A percentile compares a stretch with the other conserved stretches of the same genome.
Conservation (phyloP, 2,113 vertebrate genomes). For the Oreochromis tanganicae region DNA sequence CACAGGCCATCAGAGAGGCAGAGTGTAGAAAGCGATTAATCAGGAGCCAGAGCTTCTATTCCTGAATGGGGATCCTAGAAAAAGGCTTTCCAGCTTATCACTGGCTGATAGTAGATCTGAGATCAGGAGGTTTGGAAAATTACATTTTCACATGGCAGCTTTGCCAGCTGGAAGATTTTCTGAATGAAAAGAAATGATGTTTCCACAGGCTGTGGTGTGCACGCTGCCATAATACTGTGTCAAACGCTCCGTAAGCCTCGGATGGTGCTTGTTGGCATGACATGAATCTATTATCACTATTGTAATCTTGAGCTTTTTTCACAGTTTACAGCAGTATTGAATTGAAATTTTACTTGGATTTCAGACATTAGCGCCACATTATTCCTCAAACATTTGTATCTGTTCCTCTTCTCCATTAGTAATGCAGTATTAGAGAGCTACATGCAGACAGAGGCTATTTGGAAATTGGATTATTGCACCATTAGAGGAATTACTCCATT, state of each 20-base stretch:
- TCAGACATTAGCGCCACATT: neutral
- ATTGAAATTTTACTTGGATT: neutral
- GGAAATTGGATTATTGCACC: neutral
- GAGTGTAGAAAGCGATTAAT: constrained; percentile 19
- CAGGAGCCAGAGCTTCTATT: constrained; percentile 25
- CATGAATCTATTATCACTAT: neutral
- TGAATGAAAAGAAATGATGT: constrained; percentile 23
- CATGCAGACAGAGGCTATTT: neutral
- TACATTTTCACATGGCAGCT: constrained; percentile 35
- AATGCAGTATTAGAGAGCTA: neutral
- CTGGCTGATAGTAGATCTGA: constrained; percentile 30
- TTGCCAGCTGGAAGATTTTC: constrained; percentile 33
- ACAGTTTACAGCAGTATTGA: neutral
- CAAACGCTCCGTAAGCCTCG: neutral
- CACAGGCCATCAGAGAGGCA: neutral
- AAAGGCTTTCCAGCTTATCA: constrained; percentile 40
- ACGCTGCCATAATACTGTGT: neutral
- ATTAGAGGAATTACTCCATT: neutral
- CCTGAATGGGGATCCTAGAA: constrained; percentile 35
- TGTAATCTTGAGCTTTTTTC: neutral
- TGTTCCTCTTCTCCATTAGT: neutral
- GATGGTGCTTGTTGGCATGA: neutral
- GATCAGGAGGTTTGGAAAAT: constrained; percentile 49
- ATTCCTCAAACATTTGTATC: neutral
- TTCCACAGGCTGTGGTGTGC: neutral